A percentile compares a stretch with the other conserved stretches of the same genome.
Conservation (phyloP, 2,888 invertebrate genomes). For the Papilio elwesi region DNA sequence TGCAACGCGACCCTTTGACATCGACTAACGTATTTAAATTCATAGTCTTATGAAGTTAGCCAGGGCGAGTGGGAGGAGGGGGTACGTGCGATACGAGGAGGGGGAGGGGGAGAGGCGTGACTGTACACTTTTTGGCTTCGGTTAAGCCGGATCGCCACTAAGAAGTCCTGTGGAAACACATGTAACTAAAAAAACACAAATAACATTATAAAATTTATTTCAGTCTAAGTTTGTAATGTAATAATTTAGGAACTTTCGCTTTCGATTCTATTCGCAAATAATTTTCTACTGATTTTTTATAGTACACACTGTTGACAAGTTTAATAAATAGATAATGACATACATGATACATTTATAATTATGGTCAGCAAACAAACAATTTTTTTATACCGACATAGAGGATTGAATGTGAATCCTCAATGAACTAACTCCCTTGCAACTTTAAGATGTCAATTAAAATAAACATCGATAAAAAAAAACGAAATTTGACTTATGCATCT, state of each 20-base stretch:
- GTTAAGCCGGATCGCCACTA: conserved; percentile 80
- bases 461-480: not conserved
- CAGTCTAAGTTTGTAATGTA: not conserved
- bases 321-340: too few relatives aligned
- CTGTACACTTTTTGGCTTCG: conserved; percentile 84
- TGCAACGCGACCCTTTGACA: conserved; percentile 80
- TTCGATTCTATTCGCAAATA: too few relatives aligned
- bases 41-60: conserved; percentile 84
- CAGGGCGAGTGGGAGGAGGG: conserved; percentile 54
- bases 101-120: conserved; percentile 70
- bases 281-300: too few relatives aligned
- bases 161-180: conserved; percentile 42
- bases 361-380: too few relatives aligned
- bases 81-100: conserved; percentile 44
- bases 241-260: not conserved
- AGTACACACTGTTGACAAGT: too few relatives aligned
- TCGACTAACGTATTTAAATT: conserved; percentile 84
- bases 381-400: too few relatives aligned
- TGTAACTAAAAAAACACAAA: conserved; percentile 37
- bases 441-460: too few relatives aligned
- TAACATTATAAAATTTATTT: not conserved
- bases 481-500: conserved; percentile 51
- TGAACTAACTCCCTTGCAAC: too few relatives aligned
- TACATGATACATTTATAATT: too few relatives aligned
- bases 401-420: too few relatives aligned